A percentile compares a stretch with the other conserved stretches of the same genome.
phyloP scores from a whole-genome alignment of 2,113 vertebrate species.

The Mormyrus iriodes region DNA sequence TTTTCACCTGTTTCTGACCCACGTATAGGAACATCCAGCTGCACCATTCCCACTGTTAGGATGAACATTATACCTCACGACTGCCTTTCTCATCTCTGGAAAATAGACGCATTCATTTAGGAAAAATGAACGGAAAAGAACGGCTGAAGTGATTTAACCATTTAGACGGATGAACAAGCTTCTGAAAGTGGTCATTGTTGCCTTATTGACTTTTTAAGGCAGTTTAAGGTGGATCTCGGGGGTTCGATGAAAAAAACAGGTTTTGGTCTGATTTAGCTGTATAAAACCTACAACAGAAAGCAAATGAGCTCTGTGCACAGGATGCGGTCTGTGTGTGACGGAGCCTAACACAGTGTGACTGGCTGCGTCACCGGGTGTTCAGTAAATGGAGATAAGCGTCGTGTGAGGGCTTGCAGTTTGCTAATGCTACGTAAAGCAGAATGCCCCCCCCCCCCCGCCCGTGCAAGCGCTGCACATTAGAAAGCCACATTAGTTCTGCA shows the following conservation, averaged over 20 bases:
- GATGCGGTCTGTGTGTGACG: not conserved
- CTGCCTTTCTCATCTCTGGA: not conserved
- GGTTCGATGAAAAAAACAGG: not conserved
- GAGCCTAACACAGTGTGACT: not conserved
- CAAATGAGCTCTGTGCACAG: not conserved
- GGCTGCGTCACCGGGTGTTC: not conserved
- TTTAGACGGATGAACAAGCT: not conserved
- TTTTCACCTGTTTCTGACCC: not conserved
- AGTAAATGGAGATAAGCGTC: not conserved
- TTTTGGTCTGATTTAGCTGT: not conserved
- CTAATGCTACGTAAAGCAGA: not conserved
- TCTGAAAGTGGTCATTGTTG: not conserved
- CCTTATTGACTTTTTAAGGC: not conserved
- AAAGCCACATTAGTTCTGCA: conserved; percentile 45
- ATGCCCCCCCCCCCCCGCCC: not conserved
- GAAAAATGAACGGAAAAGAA: not conserved
- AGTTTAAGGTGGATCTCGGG: not conserved
- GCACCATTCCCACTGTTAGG: not conserved
- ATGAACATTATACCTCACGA: not conserved
- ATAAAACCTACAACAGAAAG: not conserved
- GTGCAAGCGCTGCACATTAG: not conserved
- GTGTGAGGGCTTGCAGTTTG: not conserved
- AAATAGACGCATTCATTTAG: not conserved
- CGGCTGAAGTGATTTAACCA: not conserved
- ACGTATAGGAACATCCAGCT: not conserved